Base-by-base conservation (phyloP, 53 echinoderm and acorn worm genomes). In the Patiria pectinifera region DNA sequence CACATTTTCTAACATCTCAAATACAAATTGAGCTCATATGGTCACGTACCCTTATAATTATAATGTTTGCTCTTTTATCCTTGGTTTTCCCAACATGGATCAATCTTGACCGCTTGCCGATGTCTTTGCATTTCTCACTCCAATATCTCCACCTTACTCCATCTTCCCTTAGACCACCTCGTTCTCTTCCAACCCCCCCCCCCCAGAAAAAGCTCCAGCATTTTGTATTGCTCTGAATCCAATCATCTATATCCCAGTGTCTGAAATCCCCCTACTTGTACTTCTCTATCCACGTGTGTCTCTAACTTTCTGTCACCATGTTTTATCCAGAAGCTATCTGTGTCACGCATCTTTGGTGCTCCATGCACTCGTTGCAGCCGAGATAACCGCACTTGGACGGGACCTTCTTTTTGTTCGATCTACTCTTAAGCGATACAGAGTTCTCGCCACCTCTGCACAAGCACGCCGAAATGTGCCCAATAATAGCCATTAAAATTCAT, bases 401-500 rank as follows among this genome's bases (percentile, higher is more conserved):
- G 22, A 16, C 24, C 58, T 81, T 48, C 81, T 72, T 16, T 45
- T 86, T 76, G 49, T 86, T 86, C 86, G 86, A 86, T 86, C 86
- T 74, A 86, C 86, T 86, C 86, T 16, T 62, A 80, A 80, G 90
- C 82, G 90, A 90, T 90, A 80, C 80, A 90, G 80, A 90, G 82
- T 81, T 47, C 90, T 90, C 90, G 80, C 78, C 81, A 47, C 90
- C 25, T 72, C 86, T 86, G 70, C 86, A 86, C 70, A 86, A 86
- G 86, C 86, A 86, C 90, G 90, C 45, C 46, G 90, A 90, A 69
- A 81, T 81, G 81, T 69, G 63, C 66, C 81, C 90, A 69, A 88
- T 88, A 88, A 88, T 78, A 78, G 78, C 88, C 88, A 88, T 88
- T 88, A 88, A 88, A 88, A 88, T 88, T 88, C 88, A 88, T 78